phyloP scores from a whole-genome alignment of 1,140 invertebrate species.

The Papilio polytes region DNA sequence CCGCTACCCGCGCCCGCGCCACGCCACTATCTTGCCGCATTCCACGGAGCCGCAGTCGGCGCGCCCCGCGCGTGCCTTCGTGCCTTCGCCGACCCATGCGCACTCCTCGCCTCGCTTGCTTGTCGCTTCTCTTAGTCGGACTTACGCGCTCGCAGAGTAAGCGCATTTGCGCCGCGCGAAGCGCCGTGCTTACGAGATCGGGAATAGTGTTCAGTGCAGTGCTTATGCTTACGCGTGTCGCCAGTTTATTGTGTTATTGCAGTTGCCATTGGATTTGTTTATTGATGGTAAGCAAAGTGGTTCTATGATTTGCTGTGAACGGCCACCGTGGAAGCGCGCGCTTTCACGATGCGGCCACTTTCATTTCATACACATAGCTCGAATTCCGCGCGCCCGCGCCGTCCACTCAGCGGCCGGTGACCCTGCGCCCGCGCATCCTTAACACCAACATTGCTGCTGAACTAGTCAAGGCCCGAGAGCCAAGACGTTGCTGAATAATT shows the following conservation, averaged over 20 bases:
- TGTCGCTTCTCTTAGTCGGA: constrained; percentile 66
- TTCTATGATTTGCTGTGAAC: constrained; percentile 52
- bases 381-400: constrained; percentile 78
- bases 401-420: constrained; percentile 78
- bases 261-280: constrained; percentile 75
- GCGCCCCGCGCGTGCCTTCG: constrained; percentile 80
- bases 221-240: constrained; percentile 77
- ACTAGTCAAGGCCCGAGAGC: constrained; percentile 44
- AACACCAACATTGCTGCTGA: constrained; percentile 52
- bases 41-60: constrained; percentile 73
- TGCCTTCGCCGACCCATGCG: constrained; percentile 80
- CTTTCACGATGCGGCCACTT: constrained; percentile 82
- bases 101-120: constrained; percentile 65
- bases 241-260: constrained; percentile 66
- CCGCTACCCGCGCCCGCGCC: constrained; percentile 27
- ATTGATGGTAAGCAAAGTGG: constrained; percentile 76
- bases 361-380: constrained; percentile 82
- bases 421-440: constrained; percentile 76
- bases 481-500: not conserved
- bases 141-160: constrained; percentile 66
- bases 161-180: constrained; percentile 56
- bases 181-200: constrained; percentile 58
- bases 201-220: constrained; percentile 75
- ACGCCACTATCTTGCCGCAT: constrained; percentile 79
- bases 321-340: constrained; percentile 72